Evolutionary conservation across 1,140 invertebrate genomes (phyloP).

Genomic region (Antheraea pernyi): DNA sequence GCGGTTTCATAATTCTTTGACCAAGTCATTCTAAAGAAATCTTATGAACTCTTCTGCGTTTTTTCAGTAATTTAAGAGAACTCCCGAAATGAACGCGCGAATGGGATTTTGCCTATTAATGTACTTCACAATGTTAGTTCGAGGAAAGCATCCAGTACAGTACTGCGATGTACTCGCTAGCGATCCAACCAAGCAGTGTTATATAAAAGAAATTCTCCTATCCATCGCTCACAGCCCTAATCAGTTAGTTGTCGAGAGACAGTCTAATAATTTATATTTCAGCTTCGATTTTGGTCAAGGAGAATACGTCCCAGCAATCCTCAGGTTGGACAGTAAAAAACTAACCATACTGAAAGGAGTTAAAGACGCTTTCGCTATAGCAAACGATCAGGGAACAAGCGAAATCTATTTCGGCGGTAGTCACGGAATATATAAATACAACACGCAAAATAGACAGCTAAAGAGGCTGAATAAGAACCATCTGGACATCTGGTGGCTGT

Average conservation of each 20-base stretch:
- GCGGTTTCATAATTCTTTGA: no score
- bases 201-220: slow-evolving; percentile 47
- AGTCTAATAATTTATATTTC: slow-evolving; percentile 59
- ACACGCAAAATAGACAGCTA: slow-evolving; percentile 32
- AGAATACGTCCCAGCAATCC: slow-evolving; percentile 49
- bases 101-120: no score
- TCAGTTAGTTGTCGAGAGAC: slow-evolving; percentile 53
- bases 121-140: background rate
- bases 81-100: no score
- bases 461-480: slow-evolving; percentile 44
- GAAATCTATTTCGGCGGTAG: slow-evolving; percentile 66
- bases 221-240: slow-evolving; percentile 56
- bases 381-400: slow-evolving; percentile 34
- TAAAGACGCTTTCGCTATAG: slow-evolving; percentile 63
- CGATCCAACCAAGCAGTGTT: slow-evolving; percentile 44
- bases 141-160: slow-evolving; percentile 11
- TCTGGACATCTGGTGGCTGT: slow-evolving; percentile 66
- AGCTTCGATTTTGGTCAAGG: slow-evolving; percentile 61
- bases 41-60: no score
- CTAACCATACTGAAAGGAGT: slow-evolving; percentile 57
- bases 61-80: no score
- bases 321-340: slow-evolving; percentile 49
- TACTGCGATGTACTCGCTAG: slow-evolving; percentile 43
- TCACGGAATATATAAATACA: slow-evolving; percentile 62
- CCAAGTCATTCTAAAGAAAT: no score